These are phyloP conservation scores for Odontocerum albicorne DNA, from an alignment of 2,888 invertebrate genomes.

Conservation along the genomic window DNA sequence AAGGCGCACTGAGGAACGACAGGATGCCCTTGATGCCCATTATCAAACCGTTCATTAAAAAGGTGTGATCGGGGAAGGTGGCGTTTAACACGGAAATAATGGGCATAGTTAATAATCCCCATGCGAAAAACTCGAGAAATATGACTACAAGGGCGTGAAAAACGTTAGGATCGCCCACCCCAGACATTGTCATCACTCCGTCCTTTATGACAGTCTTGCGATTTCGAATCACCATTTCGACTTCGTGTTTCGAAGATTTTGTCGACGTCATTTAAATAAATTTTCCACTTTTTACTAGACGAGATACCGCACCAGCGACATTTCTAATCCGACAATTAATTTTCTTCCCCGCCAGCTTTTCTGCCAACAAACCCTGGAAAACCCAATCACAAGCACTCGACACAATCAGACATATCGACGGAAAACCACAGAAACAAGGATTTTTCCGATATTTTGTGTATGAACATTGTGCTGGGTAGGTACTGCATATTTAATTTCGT, in stretches of 20 bases:
- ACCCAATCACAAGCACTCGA: slow-evolving; percentile 10
- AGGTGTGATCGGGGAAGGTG: slow-evolving; percentile 98
- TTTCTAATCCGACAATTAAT: slow-evolving; percentile 15
- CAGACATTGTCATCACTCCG: slow-evolving; percentile 84
- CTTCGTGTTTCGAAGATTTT: slow-evolving; percentile 80
- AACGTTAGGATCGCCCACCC: slow-evolving; percentile 92
- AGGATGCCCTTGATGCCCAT: slow-evolving; percentile 98
- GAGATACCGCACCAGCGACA: background rate
- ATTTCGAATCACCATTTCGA: slow-evolving; percentile 85
- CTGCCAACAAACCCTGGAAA: slow-evolving; percentile 14
- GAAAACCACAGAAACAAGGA: background rate
- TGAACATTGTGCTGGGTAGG: background rate
- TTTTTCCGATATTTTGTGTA: background rate
- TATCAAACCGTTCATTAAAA: slow-evolving; percentile 98
- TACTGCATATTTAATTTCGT: background rate
- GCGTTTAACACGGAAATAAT: slow-evolving; percentile 93
- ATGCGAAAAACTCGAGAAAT: slow-evolving; percentile 99
- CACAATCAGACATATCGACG: slow-evolving; percentile 12
- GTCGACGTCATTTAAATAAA: slow-evolving; percentile 63
- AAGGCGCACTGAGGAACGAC: slow-evolving; percentile 95
- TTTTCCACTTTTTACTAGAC: slow-evolving; percentile 10
- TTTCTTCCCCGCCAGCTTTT: slow-evolving; percentile 12
- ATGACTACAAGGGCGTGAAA: slow-evolving; percentile 99
- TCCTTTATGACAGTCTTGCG: slow-evolving; percentile 86
- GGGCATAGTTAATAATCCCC: slow-evolving; percentile 98